Conservation (phyloP, 2,888 invertebrate genomes). For the Scotopteryx bipunctaria region DNA sequence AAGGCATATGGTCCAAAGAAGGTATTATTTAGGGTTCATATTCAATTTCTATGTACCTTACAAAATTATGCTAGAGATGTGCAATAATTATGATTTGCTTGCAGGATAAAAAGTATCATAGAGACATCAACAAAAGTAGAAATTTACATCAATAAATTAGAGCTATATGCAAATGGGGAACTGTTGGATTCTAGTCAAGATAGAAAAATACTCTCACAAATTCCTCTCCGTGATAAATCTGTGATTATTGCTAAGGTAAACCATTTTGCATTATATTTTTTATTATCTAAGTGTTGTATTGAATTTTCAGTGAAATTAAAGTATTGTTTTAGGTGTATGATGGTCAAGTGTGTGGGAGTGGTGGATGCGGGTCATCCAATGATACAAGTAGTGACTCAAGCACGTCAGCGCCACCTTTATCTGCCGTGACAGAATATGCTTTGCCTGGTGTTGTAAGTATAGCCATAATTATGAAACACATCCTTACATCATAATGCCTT, state of each 20-base stretch:
- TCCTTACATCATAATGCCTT: too few relatives aligned
- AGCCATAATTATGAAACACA: neutral
- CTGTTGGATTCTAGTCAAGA: constrained; percentile 94
- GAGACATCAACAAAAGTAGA: constrained; percentile 92
- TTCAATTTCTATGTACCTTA: too few relatives aligned
- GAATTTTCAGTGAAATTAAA: neutral
- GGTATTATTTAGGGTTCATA: constrained; percentile 55
- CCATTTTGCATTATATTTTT: neutral
- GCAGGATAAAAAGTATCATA: constrained; percentile 72
- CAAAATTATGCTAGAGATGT: too few relatives aligned
- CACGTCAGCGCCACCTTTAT: constrained; percentile 94
- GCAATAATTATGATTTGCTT: constrained; percentile 31
- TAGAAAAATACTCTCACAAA: constrained; percentile 92
- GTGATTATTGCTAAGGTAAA: constrained; percentile 83
- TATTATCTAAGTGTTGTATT: neutral
- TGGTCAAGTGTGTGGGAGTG: constrained; percentile 76
- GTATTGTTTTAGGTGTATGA: constrained; percentile 63
- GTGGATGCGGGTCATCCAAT: constrained; percentile 77
- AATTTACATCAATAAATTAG: constrained; percentile 95
- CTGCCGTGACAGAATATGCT: constrained; percentile 94
- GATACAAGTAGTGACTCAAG: constrained; percentile 98
- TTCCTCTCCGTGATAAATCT: constrained; percentile 94
- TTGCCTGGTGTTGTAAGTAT: constrained; percentile 94
- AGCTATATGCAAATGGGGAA: constrained; percentile 95
- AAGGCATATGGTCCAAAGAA: constrained; percentile 89